Base-by-base conservation (phyloP, 2,797 vertebrate genomes). In the Spinibarbus caldwelli region DNA sequence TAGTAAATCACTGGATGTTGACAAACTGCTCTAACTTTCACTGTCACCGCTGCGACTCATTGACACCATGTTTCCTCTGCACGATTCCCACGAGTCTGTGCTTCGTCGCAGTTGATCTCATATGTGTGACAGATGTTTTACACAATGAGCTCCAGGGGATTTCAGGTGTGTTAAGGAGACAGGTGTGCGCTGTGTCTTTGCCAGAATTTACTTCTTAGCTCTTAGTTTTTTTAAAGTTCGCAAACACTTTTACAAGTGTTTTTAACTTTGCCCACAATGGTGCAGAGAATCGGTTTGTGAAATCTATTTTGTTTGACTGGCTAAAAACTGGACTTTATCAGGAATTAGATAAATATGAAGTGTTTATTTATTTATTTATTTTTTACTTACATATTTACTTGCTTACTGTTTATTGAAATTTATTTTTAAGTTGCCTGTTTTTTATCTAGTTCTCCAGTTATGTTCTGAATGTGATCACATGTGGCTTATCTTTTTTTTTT, bases 271-370 rank as follows among this genome's bases (percentile, higher is more conserved):
- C 52, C 21, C 52, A 23, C 7, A 54, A 54, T 8, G 3, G 3
- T 57, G 23, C 9, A 4, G 21, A 57, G 23, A 57, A 57, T 57
- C 1, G 9, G 23, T n/a, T 23, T 95, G 93, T 90, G 95, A 96
- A 96, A 96, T 97, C 95, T 91, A 93, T 96, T 94, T 89, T 90
- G 92, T n/a, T 57, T 57, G 54, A 57, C 54, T n/a, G 23, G 52
- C 14, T 15, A n/a, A 57, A 57, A 23, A 54, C 8, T 6, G 38
- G 9, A 8, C 49, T 52, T 6, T 4, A 54, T 21, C 19, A 54
- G 49, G 19, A 7, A 52, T 52, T 21, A 52, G 49, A 49, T 49
- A 49, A 49, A 52, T 52, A 52, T 52, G 6, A 49, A 47, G 12
- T 45, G 2, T 3, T 43, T 36, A 6, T 36, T 14, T 45, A 15